Evolutionary conservation across 2,113 vertebrate genomes (phyloP), one percentile per base, ranked within the genome.

Genomic region (Aphyosemion australe): DNA sequence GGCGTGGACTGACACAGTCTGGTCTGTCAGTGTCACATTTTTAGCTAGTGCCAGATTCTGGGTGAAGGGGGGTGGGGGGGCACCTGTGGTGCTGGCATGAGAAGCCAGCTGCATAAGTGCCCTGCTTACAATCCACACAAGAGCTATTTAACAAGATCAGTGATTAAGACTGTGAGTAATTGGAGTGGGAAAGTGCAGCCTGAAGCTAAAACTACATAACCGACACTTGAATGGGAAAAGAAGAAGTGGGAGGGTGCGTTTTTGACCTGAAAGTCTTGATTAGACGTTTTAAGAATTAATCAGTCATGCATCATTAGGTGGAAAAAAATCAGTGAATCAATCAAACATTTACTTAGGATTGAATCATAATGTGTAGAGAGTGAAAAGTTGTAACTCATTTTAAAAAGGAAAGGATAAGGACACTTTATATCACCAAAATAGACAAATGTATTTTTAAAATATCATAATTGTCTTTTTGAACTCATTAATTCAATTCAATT

Each of bases 161-260:
- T 79, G 75, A 74, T 86, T 75, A 77, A 72, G 53, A 46, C 61
- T 69, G 69, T 86, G 71, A 84, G 70, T 88, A 85, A 82, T 54
- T 70, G 51, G 72, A 76, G 80, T 60, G 72, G 65, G 72, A 60
- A 63, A 18, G 69, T 43, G 50, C 20, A 0, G 19, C 67, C 58
- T 34, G 0, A 57, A 61, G 72, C 65, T 56, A 52, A 73, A 78
- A 49, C 65, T 55, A 54, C 34, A 61, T 31, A 61, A 54, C 34
- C 11, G 54, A 73, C 32, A 72, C 50, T 72, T 66, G 26, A 70
- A 55, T 2, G 1, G n/a, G 58, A 49, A 32, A 50, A 58, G 43
- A 64, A 19, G n/a, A 32, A 11, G 26, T 12, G 10, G 31, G 59
- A 50, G 34, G 8, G 21, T 37, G 34, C 49, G 19, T 55, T 55